Percentiles rank a stretch among this genome's conserved stretches.
phyloP scores from a whole-genome alignment of 2,113 vertebrate species.

The Macaca nemestrina region DNA sequence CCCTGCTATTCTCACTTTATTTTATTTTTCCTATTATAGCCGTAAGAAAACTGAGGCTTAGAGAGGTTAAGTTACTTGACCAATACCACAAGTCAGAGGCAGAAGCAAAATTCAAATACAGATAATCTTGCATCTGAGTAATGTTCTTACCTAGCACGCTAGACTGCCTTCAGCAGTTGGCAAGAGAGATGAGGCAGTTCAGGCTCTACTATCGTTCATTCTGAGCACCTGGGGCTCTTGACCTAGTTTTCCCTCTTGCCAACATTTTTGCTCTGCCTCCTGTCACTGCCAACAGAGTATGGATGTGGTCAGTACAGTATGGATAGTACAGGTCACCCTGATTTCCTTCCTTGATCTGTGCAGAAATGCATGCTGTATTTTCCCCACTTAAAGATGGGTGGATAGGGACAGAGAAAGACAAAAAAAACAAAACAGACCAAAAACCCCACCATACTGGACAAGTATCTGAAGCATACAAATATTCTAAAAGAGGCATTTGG shows the following conservation, averaged over 20 bases:
- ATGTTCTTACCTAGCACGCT: not conserved
- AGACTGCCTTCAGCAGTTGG: not conserved
- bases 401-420: not conserved
- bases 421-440: not conserved
- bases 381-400: not conserved
- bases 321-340: not conserved
- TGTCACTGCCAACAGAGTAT: not conserved
- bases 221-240: not conserved
- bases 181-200: not conserved
- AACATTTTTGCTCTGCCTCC: not conserved
- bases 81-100: not conserved
- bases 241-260: constrained; percentile 34
- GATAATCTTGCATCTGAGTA: not conserved
- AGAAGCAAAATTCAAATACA: not conserved
- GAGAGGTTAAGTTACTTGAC: not conserved
- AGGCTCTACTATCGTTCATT: not conserved
- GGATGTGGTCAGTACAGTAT: not conserved
- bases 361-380: constrained; percentile 12
- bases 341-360: not conserved
- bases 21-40: not conserved
- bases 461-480: not conserved
- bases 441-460: not conserved
- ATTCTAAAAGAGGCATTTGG: not conserved
- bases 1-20: not conserved
- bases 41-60: not conserved